Base-by-base conservation (phyloP, 1,140 invertebrate genomes). In the Trachymyrmex cornetzi region DNA sequence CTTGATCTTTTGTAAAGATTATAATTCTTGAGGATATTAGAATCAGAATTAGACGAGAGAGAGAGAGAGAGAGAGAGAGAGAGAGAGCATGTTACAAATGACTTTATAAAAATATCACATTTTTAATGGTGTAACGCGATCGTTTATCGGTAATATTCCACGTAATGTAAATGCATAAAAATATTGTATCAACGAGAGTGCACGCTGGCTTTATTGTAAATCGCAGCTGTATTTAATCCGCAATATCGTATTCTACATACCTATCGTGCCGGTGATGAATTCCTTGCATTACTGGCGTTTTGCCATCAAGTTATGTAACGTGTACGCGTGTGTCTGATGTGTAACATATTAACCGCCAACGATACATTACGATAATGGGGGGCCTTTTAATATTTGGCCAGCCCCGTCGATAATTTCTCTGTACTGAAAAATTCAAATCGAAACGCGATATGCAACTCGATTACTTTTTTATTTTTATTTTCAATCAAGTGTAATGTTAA, bases 61-160 rank as follows among this genome's bases (percentile, higher is more conserved):
- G 34, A 44, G n/a, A 48, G 50, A 27, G 12, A 50, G 50, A 27
- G 14, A 27, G 50, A 27, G 24, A 48, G n/a, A 1, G 34, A 9
- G 34, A 24, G 12, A 27, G 50, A n/a, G 14, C 16, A 11, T 30
- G 34, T 30, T 44, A 50, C 11, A 38, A 69, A 74, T 61, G 16
- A 44, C 27, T 74, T 74, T 30, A 2, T 81, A 87, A 87, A 84
- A 74, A 61, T 89, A 89, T 87, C 55, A 19, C 67, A 81, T 85
- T 89, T 90, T 89, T 85, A 80, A 89, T 87, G 87, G 85, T 71
- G 85, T 84, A 90, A 89, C 74, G 69, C 80, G 86, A 90, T 87
- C 86, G 86, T 87, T 90, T 64, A 64, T 30, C 61, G 34, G n/a
- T 71, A 74, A 79, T 82, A 77, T 82, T 87, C 82, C 71, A n/a